Percentiles rank a stretch among this genome's conserved stretches.
Evolutionary conservation across 2,113 vertebrate genomes (phyloP).

Genomic region (Odontophorus gujanensis): DNA sequence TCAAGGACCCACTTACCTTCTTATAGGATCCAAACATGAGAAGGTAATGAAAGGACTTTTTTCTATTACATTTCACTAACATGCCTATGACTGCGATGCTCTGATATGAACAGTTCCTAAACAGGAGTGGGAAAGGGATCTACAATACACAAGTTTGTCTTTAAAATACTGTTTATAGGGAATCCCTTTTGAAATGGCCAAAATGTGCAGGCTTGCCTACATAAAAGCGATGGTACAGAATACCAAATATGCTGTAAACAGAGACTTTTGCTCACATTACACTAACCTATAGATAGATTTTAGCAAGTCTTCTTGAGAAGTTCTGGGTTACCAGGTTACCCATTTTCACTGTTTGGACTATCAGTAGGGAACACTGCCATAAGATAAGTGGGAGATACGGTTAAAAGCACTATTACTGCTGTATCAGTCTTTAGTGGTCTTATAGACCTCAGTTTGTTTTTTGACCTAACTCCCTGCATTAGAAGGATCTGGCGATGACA

Average conservation of each 20-base stretch:
- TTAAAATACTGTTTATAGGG: not conserved
- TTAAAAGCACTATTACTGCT: not conserved
- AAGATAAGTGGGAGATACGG: not conserved
- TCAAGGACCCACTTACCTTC: slow-evolving; percentile 91
- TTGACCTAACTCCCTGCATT: not conserved
- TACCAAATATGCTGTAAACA: not conserved
- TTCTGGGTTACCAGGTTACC: not conserved
- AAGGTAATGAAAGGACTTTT: slow-evolving; percentile 80
- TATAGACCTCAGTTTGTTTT: not conserved
- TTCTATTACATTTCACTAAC: not conserved
- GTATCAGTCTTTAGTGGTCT: not conserved
- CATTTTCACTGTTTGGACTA: not conserved
- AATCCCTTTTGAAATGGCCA: not conserved
- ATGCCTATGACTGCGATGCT: not conserved
- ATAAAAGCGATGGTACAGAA: not conserved
- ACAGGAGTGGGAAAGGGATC: not conserved
- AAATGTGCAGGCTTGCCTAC: not conserved
- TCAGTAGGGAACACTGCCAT: not conserved
- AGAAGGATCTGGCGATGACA: not conserved
- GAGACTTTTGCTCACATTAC: not conserved
- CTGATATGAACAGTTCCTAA: not conserved
- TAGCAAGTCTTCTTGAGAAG: not conserved
- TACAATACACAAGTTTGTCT: not conserved
- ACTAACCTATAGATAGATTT: not conserved
- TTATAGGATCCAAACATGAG: slow-evolving; percentile 90